These are phyloP conservation scores for Holacanthus passer DNA, from an alignment of 2,113 vertebrate species.

Conservation along the genomic window DNA sequence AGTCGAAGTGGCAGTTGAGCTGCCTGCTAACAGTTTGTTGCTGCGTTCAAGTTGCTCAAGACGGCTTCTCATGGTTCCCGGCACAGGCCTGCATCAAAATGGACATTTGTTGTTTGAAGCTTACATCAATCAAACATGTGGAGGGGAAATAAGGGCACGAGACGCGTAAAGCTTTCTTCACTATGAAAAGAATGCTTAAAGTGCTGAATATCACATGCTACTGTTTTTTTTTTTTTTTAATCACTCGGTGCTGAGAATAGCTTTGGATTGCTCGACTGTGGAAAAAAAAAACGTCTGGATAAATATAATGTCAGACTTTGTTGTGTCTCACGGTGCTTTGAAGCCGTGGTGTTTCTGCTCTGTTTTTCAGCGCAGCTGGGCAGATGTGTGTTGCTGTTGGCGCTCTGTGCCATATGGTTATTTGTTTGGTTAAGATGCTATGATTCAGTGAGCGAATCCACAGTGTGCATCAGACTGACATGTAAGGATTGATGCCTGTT, in stretches of 20 bases:
- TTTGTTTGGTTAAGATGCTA: slow-evolving; percentile 70
- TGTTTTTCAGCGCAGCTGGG: slow-evolving; percentile 37
- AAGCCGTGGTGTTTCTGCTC: slow-evolving; percentile 47
- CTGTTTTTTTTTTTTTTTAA: slow-evolving; percentile 9
- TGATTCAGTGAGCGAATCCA: slow-evolving; percentile 38
- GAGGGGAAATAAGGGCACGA: not conserved
- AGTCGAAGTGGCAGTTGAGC: slow-evolving; percentile 60
- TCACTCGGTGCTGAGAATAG: slow-evolving; percentile 46
- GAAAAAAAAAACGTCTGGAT: slow-evolving; percentile 42
- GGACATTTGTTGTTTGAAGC: slow-evolving; percentile 45
- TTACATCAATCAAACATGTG: slow-evolving; percentile 41
- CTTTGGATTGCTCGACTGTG: slow-evolving; percentile 45
- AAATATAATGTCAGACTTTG: slow-evolving; percentile 65
- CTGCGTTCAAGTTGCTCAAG: slow-evolving; percentile 21
- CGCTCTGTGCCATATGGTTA: slow-evolving; percentile 47
- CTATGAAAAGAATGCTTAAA: slow-evolving; percentile 40
- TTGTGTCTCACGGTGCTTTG: slow-evolving; percentile 67
- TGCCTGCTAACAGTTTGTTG: slow-evolving; percentile 38
- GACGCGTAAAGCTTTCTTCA: not conserved
- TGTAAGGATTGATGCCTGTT: slow-evolving; percentile 58
- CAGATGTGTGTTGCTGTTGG: slow-evolving; percentile 70
- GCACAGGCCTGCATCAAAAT: slow-evolving; percentile 32
- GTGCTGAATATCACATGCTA: slow-evolving; percentile 10
- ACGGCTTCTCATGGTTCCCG: slow-evolving; percentile 28
- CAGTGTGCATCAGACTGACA: slow-evolving; percentile 36